Evolutionary conservation across 2,797 vertebrate species (phyloP), one percentile per base, ranked within the genome.

Genomic region (Lagocephalus sceleratus): DNA sequence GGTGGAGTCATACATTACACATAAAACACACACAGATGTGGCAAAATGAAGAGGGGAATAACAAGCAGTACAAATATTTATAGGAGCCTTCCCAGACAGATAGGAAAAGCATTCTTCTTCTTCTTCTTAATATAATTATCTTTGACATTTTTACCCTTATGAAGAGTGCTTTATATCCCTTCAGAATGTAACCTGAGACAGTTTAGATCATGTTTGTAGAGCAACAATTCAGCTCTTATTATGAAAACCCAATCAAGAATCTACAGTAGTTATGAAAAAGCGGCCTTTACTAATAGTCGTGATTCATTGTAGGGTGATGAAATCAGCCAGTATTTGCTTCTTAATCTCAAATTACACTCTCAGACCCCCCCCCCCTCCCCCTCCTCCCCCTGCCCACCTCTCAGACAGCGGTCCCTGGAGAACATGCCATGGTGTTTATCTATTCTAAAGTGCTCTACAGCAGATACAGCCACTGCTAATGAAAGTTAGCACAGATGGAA

Each of bases 401-500:
- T 58, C 45, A 29, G 60, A 63, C 75, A 68, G 65, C 48, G 57
- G 63, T 46, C 43, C 49, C 70, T 54, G 52, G 63, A 81, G 66
- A 57, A 77, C 73, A 68, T 43, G 50, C 42, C 35, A 21, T 5
- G 14, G 48, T 81, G 68, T 85, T 83, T 76, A 81, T 82, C 73
- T 73, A 63, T 85, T 76, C 72, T 59, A 71, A 72, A 78, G 66
- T 71, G 73, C 55, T 79, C 75, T 44, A 69, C 52, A 80, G 76
- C 71, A 78, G 75, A 82, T 85, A 76, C 63, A 73, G 78, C 64
- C 67, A 73, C 58, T 83, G 67, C 81, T 88, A 86, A 88, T 87
- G 82, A 85, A 87, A 84, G 74, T 80, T 72, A 82, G 75, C 73
- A 60, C 85, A 88, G 86, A 89, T 87, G 85, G 86, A 87, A 80